Conservation (phyloP, 2,113 vertebrate species). For the Phalacrocorax pelagicus region DNA sequence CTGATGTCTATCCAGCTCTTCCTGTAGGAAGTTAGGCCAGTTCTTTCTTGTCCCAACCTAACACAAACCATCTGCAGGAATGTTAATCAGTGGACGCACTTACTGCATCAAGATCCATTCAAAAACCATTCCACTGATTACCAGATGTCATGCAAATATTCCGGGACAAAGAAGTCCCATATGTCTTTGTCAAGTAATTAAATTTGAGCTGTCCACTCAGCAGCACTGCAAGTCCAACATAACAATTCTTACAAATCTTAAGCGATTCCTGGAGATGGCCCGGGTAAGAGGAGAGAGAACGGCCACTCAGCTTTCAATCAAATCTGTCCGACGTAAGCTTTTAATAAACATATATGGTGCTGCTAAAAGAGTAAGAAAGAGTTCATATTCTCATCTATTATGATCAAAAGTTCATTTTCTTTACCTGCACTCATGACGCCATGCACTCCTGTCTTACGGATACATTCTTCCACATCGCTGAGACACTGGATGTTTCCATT, state of each 20-base stretch:
- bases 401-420: neutral
- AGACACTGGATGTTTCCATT: slow-evolving; percentile 96
- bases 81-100: neutral
- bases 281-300: neutral
- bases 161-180: neutral
- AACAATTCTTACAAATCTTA: neutral
- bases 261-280: neutral
- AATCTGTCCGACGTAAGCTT: neutral
- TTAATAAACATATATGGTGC: neutral
- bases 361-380: neutral
- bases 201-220: neutral
- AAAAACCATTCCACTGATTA: neutral
- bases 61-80: neutral
- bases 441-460: slow-evolving; percentile 90
- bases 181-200: neutral
- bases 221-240: neutral
- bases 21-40: neutral
- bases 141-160: neutral
- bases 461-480: slow-evolving; percentile 89
- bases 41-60: neutral
- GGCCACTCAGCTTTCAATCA: neutral
- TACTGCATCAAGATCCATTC: neutral
- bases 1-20: neutral
- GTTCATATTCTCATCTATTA: neutral
- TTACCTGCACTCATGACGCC: slow-evolving; percentile 97